phyloP scores from a whole-genome alignment of 1,140 invertebrate species.

The Heliconius eleuchia region DNA sequence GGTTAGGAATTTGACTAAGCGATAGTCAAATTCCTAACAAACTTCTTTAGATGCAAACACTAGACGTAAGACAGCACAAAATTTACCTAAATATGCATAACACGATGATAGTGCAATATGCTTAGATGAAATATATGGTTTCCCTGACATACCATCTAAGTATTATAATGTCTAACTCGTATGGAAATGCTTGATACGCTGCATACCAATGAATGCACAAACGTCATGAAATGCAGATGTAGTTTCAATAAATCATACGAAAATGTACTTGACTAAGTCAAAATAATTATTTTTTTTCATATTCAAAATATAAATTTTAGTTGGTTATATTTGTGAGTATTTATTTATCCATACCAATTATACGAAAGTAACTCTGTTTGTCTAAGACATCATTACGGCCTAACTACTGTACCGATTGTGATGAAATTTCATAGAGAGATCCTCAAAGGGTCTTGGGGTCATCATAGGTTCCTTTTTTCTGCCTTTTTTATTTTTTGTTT shows the following conservation, averaged over 20 bases:
- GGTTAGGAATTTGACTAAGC: neutral
- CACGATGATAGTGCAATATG: neutral
- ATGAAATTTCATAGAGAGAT: no score
- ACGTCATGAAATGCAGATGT: neutral
- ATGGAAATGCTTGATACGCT: slow-evolving; percentile 7
- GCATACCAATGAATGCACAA: slow-evolving; percentile 5
- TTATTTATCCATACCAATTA: no score
- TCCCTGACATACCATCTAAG: neutral
- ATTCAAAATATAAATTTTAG: no score
- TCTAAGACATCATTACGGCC: no score
- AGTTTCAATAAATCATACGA: neutral
- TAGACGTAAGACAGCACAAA: neutral
- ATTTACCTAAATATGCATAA: neutral
- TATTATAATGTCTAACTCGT: neutral
- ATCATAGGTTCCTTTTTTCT: no score
- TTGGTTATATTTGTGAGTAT: no score
- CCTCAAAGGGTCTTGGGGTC: no score
- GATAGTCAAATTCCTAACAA: no score
- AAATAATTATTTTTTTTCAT: no score
- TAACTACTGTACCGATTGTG: no score
- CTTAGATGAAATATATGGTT: neutral
- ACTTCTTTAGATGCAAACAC: neutral
- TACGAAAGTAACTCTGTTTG: no score
- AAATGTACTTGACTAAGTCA: neutral
- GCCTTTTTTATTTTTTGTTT: no score